These are phyloP conservation scores for Sussaba pulchella DNA, from an alignment of 2,888 invertebrate species.

Conservation along the genomic window DNA sequence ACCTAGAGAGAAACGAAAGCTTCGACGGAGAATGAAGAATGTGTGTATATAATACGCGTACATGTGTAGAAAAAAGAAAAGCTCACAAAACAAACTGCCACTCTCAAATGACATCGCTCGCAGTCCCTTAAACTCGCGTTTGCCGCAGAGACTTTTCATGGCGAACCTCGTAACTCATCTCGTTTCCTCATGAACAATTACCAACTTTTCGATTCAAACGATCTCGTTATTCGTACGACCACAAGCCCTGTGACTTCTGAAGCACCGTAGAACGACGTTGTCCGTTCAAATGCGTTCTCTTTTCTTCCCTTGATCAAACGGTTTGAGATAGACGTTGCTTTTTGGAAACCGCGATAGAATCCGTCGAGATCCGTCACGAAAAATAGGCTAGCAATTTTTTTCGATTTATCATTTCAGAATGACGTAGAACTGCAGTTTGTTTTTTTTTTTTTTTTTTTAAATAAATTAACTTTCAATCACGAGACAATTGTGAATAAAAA, in stretches of 20 bases:
- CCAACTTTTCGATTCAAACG: conserved; percentile 52
- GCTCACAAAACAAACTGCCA: conserved; percentile 63
- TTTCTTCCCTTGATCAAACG: conserved; percentile 31
- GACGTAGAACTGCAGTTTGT: no score
- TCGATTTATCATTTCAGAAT: not conserved
- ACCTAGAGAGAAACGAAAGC: conserved; percentile 11
- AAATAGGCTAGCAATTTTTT: not conserved
- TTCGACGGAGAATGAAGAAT: conserved; percentile 14
- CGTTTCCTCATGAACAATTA: conserved; percentile 42
- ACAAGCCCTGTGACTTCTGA: conserved; percentile 47
- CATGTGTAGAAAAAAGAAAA: conserved; percentile 27
- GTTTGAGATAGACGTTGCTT: not conserved
- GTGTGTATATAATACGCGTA: conserved; percentile 1
- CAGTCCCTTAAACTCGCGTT: conserved; percentile 3
- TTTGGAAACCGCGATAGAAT: not conserved
- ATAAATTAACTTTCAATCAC: no score
- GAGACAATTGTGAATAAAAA: no score
- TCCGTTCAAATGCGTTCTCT: not conserved
- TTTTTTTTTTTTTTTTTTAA: no score
- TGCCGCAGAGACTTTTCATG: conserved; percentile 36
- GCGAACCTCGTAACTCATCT: conserved; percentile 52
- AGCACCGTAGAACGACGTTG: conserved; percentile 35
- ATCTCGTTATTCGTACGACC: conserved; percentile 46
- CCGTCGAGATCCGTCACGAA: no score
- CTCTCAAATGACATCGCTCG: conserved; percentile 43